Evolutionary conservation across 1,140 invertebrate species (phyloP).

Genomic region (Schmidtea mediterranea): DNA sequence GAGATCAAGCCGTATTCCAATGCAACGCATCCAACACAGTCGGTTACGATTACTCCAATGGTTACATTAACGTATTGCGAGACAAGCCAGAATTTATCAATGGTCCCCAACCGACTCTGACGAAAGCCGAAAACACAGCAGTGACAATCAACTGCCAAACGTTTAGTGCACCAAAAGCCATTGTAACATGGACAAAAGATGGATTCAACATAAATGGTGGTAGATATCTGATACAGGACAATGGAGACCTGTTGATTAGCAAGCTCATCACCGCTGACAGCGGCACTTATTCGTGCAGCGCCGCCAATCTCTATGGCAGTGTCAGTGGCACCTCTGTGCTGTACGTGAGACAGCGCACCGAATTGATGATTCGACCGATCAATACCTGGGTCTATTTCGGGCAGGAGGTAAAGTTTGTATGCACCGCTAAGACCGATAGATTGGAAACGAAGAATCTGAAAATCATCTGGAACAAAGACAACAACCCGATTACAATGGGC

Average conservation of each 20-base stretch:
- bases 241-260: constrained; percentile 36
- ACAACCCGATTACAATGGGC: constrained; percentile 48
- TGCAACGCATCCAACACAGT: constrained; percentile 93
- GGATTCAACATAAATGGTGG: constrained; percentile 53
- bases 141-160: constrained; percentile 61
- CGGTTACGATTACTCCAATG: constrained; percentile 88
- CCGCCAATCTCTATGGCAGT: constrained; percentile 64
- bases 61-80: constrained; percentile 74
- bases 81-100: constrained; percentile 63
- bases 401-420: constrained; percentile 11
- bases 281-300: constrained; percentile 64
- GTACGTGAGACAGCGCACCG: constrained; percentile 14
- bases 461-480: constrained; percentile 64
- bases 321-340: constrained; percentile 38
- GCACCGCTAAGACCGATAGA: constrained; percentile 12
- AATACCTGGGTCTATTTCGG: constrained; percentile 16
- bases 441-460: constrained; percentile 27
- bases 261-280: constrained; percentile 16
- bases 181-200: constrained; percentile 67
- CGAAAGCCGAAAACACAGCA: constrained; percentile 45
- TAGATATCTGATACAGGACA: constrained; percentile 39
- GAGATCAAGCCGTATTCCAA: constrained; percentile 83
- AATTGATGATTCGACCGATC: constrained; percentile 14
- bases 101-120: constrained; percentile 39
- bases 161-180: constrained; percentile 74